Percentiles rank a stretch among this genome's conserved stretches.
Conservation (phyloP, 2,113 vertebrate genomes). For the Bucco capensis region DNA sequence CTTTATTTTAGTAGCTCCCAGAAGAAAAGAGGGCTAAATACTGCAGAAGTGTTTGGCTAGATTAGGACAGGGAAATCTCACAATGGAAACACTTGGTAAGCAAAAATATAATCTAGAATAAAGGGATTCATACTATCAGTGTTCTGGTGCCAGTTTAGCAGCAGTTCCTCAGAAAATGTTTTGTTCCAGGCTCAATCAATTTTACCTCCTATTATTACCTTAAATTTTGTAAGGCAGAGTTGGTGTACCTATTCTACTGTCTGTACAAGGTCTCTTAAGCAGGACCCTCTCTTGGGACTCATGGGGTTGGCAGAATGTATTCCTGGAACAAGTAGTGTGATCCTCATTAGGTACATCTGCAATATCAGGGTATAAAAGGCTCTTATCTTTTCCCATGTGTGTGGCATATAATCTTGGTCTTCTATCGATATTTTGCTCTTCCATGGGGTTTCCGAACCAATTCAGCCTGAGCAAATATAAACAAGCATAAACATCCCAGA, state of each 20-base stretch:
- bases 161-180: not conserved
- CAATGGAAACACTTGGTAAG: slow-evolving; percentile 15
- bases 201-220: not conserved
- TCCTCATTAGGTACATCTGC: not conserved
- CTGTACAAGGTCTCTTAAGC: not conserved
- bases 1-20: slow-evolving; percentile 35
- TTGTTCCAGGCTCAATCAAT: not conserved
- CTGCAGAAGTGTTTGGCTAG: slow-evolving; percentile 11
- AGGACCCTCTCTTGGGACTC: not conserved
- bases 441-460: not conserved
- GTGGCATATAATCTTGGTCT: not conserved
- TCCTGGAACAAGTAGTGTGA: not conserved
- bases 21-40: slow-evolving; percentile 1
- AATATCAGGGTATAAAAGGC: not conserved
- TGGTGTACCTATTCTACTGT: not conserved
- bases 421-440: not conserved
- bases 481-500: not conserved
- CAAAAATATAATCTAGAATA: slow-evolving; percentile 14
- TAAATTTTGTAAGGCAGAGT: not conserved
- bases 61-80: not conserved
- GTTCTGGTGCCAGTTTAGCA: not conserved
- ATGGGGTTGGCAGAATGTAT: not conserved
- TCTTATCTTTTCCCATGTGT: not conserved
- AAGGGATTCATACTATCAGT: not conserved
- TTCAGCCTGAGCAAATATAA: not conserved